Base-by-base conservation (phyloP, 30 jellyfish, hydroid and myxozoan genomes). In the Aurelia aurita region DNA sequence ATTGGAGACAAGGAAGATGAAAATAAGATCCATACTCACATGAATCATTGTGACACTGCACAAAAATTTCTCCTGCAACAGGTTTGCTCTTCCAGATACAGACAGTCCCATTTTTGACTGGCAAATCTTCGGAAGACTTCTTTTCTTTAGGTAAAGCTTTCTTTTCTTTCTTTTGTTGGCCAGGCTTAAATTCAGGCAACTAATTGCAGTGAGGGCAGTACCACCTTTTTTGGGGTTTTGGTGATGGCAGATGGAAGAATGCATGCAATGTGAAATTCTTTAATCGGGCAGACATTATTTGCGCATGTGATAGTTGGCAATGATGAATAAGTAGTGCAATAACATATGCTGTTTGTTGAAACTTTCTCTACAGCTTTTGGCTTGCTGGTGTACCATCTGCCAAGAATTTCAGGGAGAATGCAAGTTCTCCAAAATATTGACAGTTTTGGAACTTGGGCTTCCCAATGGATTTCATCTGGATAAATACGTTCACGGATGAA, bases 401-500 rank as follows among this genome's bases (percentile, higher is more conserved):
- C 87, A 75, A 75, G 87, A 55, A 75, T 59, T 75, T 75, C 87
- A 22, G 87, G 76, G 59, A 75, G n/a, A n/a, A n/a, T n/a, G n/a
- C n/a, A n/a, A n/a, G n/a, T n/a, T n/a, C n/a, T n/a, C n/a, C n/a
- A n/a, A 58, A 53, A 75, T 75, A 75, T 26, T 27, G 74, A 23
- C 55, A 75, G 55, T 59, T 75, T 75, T 75, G 87, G 87, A 57
- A 75, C 55, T 75, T 27, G 64, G 35, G 14, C 29, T 28, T 53
- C 16, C 77, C 87, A 54, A 44, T 73, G 77, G 44, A 25, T 60
- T 31, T 54, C 75, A 75, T 58, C 87, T 25, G 75, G 76, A 53
- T 21, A 58, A 47, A 55, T 53, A 27, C 59, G 70, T 55, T 72
- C 87, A 75, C 19, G 55, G 14, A 75, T 46, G 44, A 75, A 75